Percentiles rank a stretch among this genome's conserved stretches.
These are phyloP conservation scores for Limulus polyphemus DNA, from an alignment of 2,888 invertebrate species.

Conservation along the genomic window DNA sequence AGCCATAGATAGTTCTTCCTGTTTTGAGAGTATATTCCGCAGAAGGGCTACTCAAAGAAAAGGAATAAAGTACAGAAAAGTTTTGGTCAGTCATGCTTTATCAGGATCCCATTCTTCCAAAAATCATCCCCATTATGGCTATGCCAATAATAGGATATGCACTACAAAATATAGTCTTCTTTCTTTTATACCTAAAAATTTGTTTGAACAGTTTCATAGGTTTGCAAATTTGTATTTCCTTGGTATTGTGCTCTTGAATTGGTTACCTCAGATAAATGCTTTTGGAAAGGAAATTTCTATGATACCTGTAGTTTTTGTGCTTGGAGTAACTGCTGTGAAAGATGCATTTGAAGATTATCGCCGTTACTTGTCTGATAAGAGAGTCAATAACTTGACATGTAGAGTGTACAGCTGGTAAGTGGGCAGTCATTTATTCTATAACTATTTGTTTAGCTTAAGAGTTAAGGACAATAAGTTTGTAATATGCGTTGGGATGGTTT, in stretches of 20 bases:
- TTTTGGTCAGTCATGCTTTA: too few species aligned
- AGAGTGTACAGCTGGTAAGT: constrained; percentile 79
- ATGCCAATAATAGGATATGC: constrained; percentile 68
- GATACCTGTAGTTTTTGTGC: constrained; percentile 86
- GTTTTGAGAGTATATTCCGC: too few species aligned
- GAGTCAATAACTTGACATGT: constrained; percentile 86
- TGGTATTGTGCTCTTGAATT: constrained; percentile 88
- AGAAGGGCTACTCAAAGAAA: too few species aligned
- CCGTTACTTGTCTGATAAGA: constrained; percentile 74
- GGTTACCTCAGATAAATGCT: constrained; percentile 86
- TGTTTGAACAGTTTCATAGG: constrained; percentile 93
- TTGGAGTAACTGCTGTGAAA: constrained; percentile 85
- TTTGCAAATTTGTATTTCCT: constrained; percentile 96
- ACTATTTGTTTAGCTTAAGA: too few species aligned
- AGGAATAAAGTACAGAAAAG: too few species aligned
- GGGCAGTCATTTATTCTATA: neutral
- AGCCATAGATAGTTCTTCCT: too few species aligned
- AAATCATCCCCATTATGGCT: constrained; percentile 69
- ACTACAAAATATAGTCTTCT: constrained; percentile 89
- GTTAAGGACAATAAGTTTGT: too few species aligned
- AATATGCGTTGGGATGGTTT: too few species aligned
- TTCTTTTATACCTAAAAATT: constrained; percentile 88
- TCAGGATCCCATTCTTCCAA: constrained; percentile 41
- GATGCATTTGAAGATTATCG: constrained; percentile 88
- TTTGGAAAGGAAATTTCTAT: constrained; percentile 92